Evolutionary conservation across 2,113 vertebrate genomes (phyloP), one percentile per base, ranked within the genome.

Genomic region (Stigmatopora nigra): DNA sequence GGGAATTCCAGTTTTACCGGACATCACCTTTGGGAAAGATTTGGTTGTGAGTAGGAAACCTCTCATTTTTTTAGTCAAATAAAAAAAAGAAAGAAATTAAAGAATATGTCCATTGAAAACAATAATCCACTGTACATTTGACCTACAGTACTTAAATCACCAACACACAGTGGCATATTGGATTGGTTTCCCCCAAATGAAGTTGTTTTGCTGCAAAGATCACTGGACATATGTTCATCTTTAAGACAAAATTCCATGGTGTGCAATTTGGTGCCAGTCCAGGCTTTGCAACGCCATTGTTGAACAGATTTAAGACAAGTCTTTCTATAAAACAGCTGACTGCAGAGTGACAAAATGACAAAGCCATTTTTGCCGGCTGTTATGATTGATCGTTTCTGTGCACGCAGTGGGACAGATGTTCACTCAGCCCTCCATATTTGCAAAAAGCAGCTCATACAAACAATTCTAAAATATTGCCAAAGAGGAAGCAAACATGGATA

Each of bases 21-120:
- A 65, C 49, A 69, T 58, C 70, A 82, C 80, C 79, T 71, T 63
- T 5, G 36, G 51, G 69, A 83, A 25, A 48, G 13, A 66, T 36
- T 19, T 0, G 41, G 11, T 59, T 36, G 35, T 59, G 57, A 3
- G 6, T 15, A 13, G 6, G 41, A 45, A 45, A 38, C 62, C 14
- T 60, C 66, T 47, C 71, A 61, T 62, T 76, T 78, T 78, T 75
- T 61, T 69, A 60, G 65, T 60, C 19, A 70, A 57, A 63, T n/a
- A 64, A 20, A 80, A 73, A 57, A 82, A 63, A 56, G 12, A 45
- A 45, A 10, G 5, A 45, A 45, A 45, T 45, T 10, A 45, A 45
- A 45, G 12, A 45, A 45, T 45, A 10, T 45, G 25, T 31, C 1
- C 3, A 31, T 31, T 31, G 25, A 31, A 31, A 31, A 31, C 2